Conservation (phyloP, 2,888 invertebrate genomes). For the Acleris holmiana region DNA sequence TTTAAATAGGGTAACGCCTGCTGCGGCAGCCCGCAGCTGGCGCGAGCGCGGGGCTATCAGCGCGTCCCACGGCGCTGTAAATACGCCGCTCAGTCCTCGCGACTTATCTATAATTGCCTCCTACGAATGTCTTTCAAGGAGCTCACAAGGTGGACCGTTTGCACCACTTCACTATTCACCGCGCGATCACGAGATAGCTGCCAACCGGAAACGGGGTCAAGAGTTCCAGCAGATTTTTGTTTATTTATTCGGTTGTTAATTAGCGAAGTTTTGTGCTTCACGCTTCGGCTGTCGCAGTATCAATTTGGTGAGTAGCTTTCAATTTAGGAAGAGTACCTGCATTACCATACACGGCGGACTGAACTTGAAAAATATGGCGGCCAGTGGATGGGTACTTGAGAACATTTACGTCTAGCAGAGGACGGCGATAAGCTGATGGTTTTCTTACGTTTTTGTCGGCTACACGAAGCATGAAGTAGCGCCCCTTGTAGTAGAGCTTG, state of each 20-base stretch:
- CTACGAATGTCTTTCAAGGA: conserved; percentile 82
- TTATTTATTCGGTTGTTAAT: conserved; percentile 52
- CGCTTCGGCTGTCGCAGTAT: conserved; percentile 18
- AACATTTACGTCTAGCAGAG: no score
- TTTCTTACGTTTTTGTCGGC: conserved; percentile 96
- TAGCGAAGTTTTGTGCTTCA: conserved; percentile 27
- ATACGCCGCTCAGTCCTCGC: conserved; percentile 74
- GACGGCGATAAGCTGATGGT: no score
- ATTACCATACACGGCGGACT: no score
- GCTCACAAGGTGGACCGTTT: conserved; percentile 74
- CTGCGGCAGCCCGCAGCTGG: conserved; percentile 36
- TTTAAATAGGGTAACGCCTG: conserved; percentile 22
- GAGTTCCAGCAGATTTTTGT: conserved; percentile 57
- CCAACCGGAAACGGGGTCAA: conserved; percentile 71
- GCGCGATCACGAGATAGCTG: conserved; percentile 60
- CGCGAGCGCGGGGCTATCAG: conserved; percentile 38
- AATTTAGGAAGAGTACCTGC: conserved; percentile 23
- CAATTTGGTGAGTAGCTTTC: conserved; percentile 21
- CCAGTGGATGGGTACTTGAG: no score
- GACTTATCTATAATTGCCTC: conserved; percentile 84
- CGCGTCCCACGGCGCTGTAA: conserved; percentile 70
- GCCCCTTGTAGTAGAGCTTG: conserved; percentile 97
- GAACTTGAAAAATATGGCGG: no score
- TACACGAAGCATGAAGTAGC: conserved; percentile 97
- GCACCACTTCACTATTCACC: conserved; percentile 68